phyloP scores from a whole-genome alignment of 92 coral and sea anemone genomes.

The Phenganax stokvisi region DNA sequence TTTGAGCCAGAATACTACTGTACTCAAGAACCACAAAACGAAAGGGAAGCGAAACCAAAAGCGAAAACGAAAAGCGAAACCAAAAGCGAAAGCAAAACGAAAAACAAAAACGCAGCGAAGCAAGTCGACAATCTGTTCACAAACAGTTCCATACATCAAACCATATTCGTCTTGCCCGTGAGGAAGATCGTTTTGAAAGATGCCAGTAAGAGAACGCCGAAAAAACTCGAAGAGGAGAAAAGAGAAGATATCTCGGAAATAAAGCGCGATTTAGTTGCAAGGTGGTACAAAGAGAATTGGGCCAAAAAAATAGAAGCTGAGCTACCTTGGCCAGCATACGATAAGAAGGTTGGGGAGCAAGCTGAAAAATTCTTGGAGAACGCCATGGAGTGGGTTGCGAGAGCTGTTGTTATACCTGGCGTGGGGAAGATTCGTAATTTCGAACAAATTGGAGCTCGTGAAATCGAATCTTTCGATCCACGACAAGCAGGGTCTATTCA shows the following conservation, averaged over 20 bases:
- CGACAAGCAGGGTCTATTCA: not conserved
- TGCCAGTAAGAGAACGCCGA: conserved; percentile 45
- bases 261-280: not conserved
- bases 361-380: conserved; percentile 40
- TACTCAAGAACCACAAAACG: not conserved
- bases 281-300: conserved; percentile 40
- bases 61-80: not conserved
- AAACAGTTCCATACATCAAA: conserved; percentile 61
- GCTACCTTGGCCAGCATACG: conserved; percentile 64
- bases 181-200: conserved; percentile 34
- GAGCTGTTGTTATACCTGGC: not conserved
- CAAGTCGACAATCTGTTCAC: conserved; percentile 50
- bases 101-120: not conserved
- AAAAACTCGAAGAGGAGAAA: conserved; percentile 37
- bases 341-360: conserved; percentile 36
- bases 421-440: not conserved
- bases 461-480: conserved; percentile 17
- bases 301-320: conserved; percentile 14
- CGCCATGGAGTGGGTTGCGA: conserved; percentile 64
- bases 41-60: conserved; percentile 31
- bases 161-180: conserved; percentile 58
- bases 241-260: conserved; percentile 8
- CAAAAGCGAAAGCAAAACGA: conserved; percentile 37
- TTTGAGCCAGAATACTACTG: conserved; percentile 59
- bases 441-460: not conserved